Conservation (phyloP, 2,888 invertebrate species). For the Zygogramma bicolorata region DNA sequence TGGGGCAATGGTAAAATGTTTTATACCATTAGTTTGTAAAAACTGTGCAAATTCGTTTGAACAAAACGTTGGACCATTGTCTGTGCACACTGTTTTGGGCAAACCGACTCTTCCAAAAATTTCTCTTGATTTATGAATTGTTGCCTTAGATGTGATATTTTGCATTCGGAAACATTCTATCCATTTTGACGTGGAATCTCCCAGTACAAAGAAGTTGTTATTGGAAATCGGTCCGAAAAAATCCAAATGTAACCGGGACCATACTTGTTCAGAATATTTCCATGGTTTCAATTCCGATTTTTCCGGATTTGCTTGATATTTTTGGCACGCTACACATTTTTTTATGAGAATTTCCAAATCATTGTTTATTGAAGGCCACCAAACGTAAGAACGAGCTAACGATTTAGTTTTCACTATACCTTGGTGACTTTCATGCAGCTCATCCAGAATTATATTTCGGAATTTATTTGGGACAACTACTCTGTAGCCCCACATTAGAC, state of each 20-base stretch:
- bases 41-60: conserved; percentile 24
- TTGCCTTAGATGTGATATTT: conserved; percentile 27
- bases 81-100: conserved; percentile 40
- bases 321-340: background rate
- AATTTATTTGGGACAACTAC: conserved; percentile 48
- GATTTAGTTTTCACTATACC: conserved; percentile 52
- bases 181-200: conserved; percentile 47
- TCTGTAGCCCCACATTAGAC: conserved; percentile 49
- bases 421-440: conserved; percentile 43
- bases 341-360: conserved; percentile 43
- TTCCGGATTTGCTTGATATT: conserved; percentile 1
- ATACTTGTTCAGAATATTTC: conserved; percentile 37
- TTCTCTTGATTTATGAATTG: conserved; percentile 37
- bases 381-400: conserved; percentile 48
- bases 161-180: conserved; percentile 41
- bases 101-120: conserved; percentile 40
- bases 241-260: conserved; percentile 49
- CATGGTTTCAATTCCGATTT: conserved; percentile 37
- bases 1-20: conserved; percentile 45
- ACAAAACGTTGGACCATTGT: conserved; percentile 43
- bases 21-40: conserved; percentile 34
- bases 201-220: conserved; percentile 36
- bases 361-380: conserved; percentile 49
- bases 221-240: conserved; percentile 38
- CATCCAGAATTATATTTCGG: conserved; percentile 36